A percentile compares a stretch with the other conserved stretches of the same genome.
Conservation (phyloP, 2,888 invertebrate genomes). For the Cistogaster globosa region DNA sequence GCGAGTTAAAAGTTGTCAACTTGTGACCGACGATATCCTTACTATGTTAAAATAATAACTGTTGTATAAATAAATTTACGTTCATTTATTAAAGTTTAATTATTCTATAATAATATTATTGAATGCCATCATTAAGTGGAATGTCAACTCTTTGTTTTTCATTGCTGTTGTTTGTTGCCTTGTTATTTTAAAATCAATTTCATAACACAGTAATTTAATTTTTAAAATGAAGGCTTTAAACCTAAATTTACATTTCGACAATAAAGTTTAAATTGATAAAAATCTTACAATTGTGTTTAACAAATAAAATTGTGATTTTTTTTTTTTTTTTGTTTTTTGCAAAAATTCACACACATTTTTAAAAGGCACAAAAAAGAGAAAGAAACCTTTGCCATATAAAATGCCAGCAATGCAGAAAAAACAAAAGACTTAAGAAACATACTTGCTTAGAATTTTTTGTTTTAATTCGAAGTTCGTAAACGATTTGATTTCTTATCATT, state of each 20-base stretch:
- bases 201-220: background rate
- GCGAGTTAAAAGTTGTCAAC: too few species aligned
- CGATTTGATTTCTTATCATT: conserved; percentile 59
- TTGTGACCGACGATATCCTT: too few species aligned
- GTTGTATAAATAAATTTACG: too few species aligned
- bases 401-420: conserved; percentile 22
- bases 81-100: too few species aligned
- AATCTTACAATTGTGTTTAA: conserved; percentile 25
- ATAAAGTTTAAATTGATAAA: conserved; percentile 22
- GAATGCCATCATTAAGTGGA: too few species aligned
- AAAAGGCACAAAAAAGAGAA: background rate
- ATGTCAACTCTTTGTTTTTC: too few species aligned
- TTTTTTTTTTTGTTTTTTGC: background rate
- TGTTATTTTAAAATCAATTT: background rate
- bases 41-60: too few species aligned
- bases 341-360: conserved; percentile 54
- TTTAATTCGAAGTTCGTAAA: conserved; percentile 17
- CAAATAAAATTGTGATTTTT: background rate
- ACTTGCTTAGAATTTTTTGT: conserved; percentile 1
- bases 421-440: conserved; percentile 59
- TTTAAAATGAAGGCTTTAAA: background rate
- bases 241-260: conserved; percentile 26
- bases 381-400: conserved; percentile 54
- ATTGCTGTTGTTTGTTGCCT: too few species aligned
- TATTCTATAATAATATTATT: too few species aligned